A percentile compares a stretch with the other conserved stretches of the same genome.
These are phyloP conservation scores for Pimephales promelas DNA, from an alignment of 2,113 vertebrate species.

Conservation along the genomic window DNA sequence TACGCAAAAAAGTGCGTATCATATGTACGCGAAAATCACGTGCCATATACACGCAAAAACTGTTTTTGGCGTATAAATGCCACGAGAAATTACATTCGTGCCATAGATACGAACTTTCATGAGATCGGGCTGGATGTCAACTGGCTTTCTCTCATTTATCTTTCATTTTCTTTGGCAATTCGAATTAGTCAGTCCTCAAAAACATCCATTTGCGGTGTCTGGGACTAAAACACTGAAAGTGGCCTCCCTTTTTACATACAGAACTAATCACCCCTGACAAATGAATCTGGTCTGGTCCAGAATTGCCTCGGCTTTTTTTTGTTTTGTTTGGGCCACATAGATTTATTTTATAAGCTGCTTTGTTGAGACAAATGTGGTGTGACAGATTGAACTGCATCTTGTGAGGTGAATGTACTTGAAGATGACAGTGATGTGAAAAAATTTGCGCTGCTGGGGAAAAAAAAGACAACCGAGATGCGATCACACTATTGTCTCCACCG, in stretches of 20 bases:
- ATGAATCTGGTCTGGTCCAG: slow-evolving; percentile 54
- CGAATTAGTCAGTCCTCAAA: slow-evolving; percentile 66
- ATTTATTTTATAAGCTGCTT: slow-evolving; percentile 50
- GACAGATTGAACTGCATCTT: slow-evolving; percentile 44
- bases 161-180: slow-evolving; percentile 65
- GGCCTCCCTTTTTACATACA: slow-evolving; percentile 63
- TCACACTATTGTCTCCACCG: slow-evolving; percentile 3
- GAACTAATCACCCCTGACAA: slow-evolving; percentile 65
- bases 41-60: too few relatives aligned
- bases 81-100: too few relatives aligned
- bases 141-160: slow-evolving; percentile 53
- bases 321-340: slow-evolving; percentile 30
- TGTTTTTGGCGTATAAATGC: too few relatives aligned
- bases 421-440: slow-evolving; percentile 47
- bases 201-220: slow-evolving; percentile 58
- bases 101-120: too few relatives aligned
- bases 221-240: slow-evolving; percentile 59
- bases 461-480: slow-evolving; percentile 28
- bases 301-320: slow-evolving; percentile 59
- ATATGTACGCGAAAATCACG: too few relatives aligned
- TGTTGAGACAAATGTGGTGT: slow-evolving; percentile 52
- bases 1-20: too few relatives aligned
- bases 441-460: slow-evolving; percentile 12
- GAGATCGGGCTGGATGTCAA: too few relatives aligned
- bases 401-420: slow-evolving; percentile 9